These are phyloP conservation scores for Actinernus sp. DNA, from an alignment of 92 coral and sea anemone genomes.

Conservation along the genomic window DNA sequence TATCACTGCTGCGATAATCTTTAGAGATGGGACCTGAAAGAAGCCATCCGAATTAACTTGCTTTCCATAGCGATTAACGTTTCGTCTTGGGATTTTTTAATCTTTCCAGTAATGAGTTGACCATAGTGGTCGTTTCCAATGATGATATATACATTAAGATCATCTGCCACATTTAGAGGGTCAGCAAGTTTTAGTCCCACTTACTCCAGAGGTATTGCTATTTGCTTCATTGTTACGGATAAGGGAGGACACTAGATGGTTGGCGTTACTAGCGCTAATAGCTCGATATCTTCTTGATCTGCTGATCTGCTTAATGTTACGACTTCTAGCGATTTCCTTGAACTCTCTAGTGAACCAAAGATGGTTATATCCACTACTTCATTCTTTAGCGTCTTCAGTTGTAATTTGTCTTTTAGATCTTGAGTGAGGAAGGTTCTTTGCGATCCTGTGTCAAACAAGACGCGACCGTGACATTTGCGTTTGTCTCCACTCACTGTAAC, in stretches of 20 bases:
- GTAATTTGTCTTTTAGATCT: constrained; percentile 13
- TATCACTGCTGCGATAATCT: not conserved
- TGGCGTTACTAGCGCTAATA: constrained; percentile 34
- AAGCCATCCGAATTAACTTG: constrained; percentile 51
- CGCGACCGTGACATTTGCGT: constrained; percentile 10
- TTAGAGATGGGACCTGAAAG: constrained; percentile 50
- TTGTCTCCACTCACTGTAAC: not conserved
- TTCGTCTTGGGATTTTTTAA: constrained; percentile 13
- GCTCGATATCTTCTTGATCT: constrained; percentile 27
- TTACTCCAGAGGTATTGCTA: constrained; percentile 22
- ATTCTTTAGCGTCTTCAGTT: constrained; percentile 31
- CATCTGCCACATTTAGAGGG: constrained; percentile 7
- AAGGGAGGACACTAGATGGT: constrained; percentile 38
- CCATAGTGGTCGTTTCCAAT: constrained; percentile 51
- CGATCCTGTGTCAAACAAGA: constrained; percentile 44
- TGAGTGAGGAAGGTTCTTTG: constrained; percentile 49
- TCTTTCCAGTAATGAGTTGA: constrained; percentile 28
- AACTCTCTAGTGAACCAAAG: constrained; percentile 28
- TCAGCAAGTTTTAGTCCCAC: constrained; percentile 29
- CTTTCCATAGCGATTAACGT: constrained; percentile 23
- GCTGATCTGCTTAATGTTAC: constrained; percentile 16
- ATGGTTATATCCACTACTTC: constrained; percentile 36
- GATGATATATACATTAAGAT: constrained; percentile 24
- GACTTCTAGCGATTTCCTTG: constrained; percentile 9
- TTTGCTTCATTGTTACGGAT: constrained; percentile 4